Evolutionary conservation across 35 echinoderm and acorn worm species (phyloP), one percentile per base, ranked within the genome.

Genomic region (Apostichopus japonicus): DNA sequence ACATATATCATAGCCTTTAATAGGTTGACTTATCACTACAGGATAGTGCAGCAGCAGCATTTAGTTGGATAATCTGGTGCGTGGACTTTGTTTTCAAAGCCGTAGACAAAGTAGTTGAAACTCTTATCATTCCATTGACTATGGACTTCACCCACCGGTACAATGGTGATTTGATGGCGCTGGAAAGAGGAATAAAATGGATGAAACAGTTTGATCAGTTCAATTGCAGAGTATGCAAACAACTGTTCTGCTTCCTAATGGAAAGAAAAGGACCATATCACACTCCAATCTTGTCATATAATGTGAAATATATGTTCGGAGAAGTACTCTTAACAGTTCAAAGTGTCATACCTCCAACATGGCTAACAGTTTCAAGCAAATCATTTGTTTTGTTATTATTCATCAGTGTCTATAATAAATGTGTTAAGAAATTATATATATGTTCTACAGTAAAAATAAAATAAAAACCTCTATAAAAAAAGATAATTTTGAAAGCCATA

Each of bases 61-160:
- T 99, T 92, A 62, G 94, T 90, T 0, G 97, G 97, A 78, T 99
- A 98, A 24, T 99, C 97, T 9, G 97, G 97, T 10, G 97, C 97
- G 79, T 96, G 84, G 5, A 99, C 97, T 53, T 99, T 96, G 83
- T 92, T 95, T 90, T 99, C 97, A 90, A 96, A 96, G 16, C 97
- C 97, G 77, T 96, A 99, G 5, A 96, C 93, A 83, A 75, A 96
- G 91, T 94, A 99, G 61, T 23, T 90, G 10, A 84, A 80, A 55
- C 67, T 76, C 23, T 92, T 93, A 14, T 79, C 84, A 27, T 96
- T 90, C 91, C 92, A 94, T 5, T 87, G 23, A 90, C 84, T 93
- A 53, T 84, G 55, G 7, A 91, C 90, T 77, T 99, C 86, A 23
- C 93, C 92, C 33, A 99, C 97, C 4, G 97, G 97, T 22, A 99